phyloP scores from a whole-genome alignment of 2,888 invertebrate genomes.

The Agonopterix subpropinquella region DNA sequence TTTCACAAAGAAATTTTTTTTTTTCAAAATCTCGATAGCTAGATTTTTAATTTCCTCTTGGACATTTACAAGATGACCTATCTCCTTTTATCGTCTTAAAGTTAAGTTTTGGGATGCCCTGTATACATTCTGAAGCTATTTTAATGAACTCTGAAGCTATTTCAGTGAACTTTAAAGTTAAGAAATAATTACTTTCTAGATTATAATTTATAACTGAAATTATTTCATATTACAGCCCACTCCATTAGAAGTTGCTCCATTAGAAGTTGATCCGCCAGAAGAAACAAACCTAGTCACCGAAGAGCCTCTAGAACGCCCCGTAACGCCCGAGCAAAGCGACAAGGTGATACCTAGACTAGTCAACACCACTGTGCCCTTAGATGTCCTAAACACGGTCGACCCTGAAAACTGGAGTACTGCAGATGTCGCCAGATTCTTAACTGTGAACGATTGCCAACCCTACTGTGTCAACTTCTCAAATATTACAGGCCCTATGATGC shows the following conservation, averaged over 20 bases:
- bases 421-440: slow-evolving; percentile 93
- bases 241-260: neutral
- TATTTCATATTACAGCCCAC: neutral
- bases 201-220: too few species aligned
- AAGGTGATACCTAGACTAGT: slow-evolving; percentile 80
- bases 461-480: slow-evolving; percentile 81
- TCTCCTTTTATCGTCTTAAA: too few species aligned
- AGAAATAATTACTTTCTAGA: too few species aligned
- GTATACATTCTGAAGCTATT: too few species aligned
- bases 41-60: too few species aligned
- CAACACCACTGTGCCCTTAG: slow-evolving; percentile 70
- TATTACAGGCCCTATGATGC: slow-evolving; percentile 87
- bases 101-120: too few species aligned
- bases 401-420: slow-evolving; percentile 82
- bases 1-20: too few species aligned
- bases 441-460: slow-evolving; percentile 89
- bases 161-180: too few species aligned
- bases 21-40: too few species aligned
- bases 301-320: slow-evolving; percentile 3
- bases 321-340: slow-evolving; percentile 31
- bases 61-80: too few species aligned
- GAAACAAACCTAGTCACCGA: neutral
- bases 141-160: too few species aligned
- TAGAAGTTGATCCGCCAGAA: neutral
- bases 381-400: slow-evolving; percentile 66